These are phyloP conservation scores for Jordanella pulchra DNA, from an alignment of 2,797 vertebrate genomes.

Conservation along the genomic window DNA sequence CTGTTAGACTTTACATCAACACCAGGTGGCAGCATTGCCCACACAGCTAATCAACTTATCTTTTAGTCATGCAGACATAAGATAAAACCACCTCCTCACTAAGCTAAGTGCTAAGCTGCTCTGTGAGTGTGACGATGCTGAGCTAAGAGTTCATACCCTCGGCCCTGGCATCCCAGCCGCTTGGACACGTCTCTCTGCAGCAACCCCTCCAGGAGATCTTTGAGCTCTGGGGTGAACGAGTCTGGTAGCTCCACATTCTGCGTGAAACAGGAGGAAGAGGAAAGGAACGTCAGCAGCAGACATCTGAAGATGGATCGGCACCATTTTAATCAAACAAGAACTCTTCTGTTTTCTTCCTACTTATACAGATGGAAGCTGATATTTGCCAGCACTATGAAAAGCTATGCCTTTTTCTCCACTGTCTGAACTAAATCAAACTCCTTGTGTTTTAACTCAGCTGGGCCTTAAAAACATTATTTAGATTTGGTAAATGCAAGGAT, in stretches of 20 bases:
- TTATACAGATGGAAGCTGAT: background rate
- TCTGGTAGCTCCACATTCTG: slow-evolving; percentile 97
- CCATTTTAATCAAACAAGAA: slow-evolving; percentile 2
- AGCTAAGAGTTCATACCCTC: slow-evolving; percentile 76
- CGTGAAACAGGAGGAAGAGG: background rate
- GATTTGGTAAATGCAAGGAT: background rate
- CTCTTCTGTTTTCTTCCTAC: background rate
- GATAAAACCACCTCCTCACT: slow-evolving; percentile 2
- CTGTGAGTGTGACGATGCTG: background rate
- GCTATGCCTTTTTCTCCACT: background rate
- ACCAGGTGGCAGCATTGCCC: slow-evolving; percentile 57
- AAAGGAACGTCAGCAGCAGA: background rate
- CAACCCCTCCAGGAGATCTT: slow-evolving; percentile 91
- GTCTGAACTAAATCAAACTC: background rate
- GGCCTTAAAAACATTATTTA: background rate
- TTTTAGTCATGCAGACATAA: slow-evolving; percentile 10
- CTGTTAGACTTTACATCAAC: background rate
- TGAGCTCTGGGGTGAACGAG: slow-evolving; percentile 90
- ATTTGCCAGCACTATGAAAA: background rate
- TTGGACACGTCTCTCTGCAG: slow-evolving; percentile 91
- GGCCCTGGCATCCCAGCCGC: slow-evolving; percentile 91
- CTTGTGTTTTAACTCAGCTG: background rate
- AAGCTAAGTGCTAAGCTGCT: slow-evolving; percentile 29
- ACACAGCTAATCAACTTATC: background rate
- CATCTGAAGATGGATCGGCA: slow-evolving; percentile 7